A percentile compares a stretch with the other conserved stretches of the same genome.
These are phyloP conservation scores for Uloborus diversus DNA, from an alignment of 1,140 invertebrate species.

Conservation along the genomic window DNA sequence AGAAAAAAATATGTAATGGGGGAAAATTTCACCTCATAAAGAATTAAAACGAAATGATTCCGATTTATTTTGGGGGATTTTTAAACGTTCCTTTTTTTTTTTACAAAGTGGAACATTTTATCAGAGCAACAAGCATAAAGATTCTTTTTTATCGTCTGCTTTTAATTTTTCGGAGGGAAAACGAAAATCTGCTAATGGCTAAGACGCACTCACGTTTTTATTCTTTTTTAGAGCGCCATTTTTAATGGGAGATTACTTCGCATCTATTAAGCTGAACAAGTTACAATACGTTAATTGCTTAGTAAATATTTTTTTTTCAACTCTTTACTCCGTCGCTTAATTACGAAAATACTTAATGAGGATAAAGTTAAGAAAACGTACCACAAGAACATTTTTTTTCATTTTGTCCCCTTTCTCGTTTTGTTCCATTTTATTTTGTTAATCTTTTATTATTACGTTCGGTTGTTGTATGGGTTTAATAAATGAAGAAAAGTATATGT, in stretches of 20 bases:
- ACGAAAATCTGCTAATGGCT: constrained; percentile 25
- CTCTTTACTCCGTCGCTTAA: constrained; percentile 37
- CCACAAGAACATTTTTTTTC: constrained; percentile 4
- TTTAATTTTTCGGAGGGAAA: constrained; percentile 37
- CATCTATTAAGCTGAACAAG: constrained; percentile 53
- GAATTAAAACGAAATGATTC: constrained; percentile 54
- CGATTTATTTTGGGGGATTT: constrained; percentile 24
- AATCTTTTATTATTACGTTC: constrained; percentile 4
- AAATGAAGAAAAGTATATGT: no score
- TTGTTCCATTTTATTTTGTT: not conserved
- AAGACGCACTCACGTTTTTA: not conserved
- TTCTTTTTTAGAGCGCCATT: constrained; percentile 36
- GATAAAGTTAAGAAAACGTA: constrained; percentile 41
- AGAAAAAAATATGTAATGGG: constrained; percentile 6
- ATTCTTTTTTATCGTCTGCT: constrained; percentile 32
- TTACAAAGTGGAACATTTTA: constrained; percentile 13
- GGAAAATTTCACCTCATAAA: constrained; percentile 37
- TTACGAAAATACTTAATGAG: constrained; percentile 44
- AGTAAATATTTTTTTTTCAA: constrained; percentile 8
- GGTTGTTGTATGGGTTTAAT: no score
- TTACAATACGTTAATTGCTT: constrained; percentile 49
- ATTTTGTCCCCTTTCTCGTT: not conserved
- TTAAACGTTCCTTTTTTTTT: constrained; percentile 19
- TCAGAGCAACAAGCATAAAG: constrained; percentile 25
- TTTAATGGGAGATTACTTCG: constrained; percentile 54